Base-by-base conservation (phyloP, 2,888 invertebrate species). In the Watsonalla cultraria region DNA sequence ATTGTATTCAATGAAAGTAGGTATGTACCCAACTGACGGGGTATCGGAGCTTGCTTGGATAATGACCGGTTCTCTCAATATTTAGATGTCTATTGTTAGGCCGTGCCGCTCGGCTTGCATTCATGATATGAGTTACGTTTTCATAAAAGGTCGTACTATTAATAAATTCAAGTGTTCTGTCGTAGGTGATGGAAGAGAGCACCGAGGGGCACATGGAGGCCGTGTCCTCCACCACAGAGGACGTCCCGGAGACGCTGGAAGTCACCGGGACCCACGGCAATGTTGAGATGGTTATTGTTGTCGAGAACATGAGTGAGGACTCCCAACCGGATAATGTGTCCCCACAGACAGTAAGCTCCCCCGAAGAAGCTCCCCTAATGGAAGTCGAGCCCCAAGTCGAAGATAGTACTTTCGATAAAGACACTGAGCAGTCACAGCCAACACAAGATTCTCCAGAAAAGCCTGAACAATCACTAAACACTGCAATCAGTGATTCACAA, bases 161-260 rank as follows among this genome's bases (percentile, higher is more conserved):
- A 80, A 80, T 82, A 80, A 24, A 24, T 24, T 59, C 69, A 74
- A 63, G 58, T 66, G 64, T 72, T 78, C 64, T 78, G 59, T 68
- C 74, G 59, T 81, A 88, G 86, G 78, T 77, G 66, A 89, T 88
- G 89, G 89, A 87, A 65, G 88, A 89, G 65, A 79, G 66, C 62
- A 69, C 87, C 59, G 84, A 84, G 60, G 64, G 72, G 55, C 82
- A 82, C 71, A 85, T 86, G 86, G 89, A 88, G 72, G 85, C 86
- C 59, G 86, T 88, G 56, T 82, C 89, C 42, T 86, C 89, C 34
- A 86, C 86, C 51, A 85, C 85, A 14, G 80, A 76, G 45, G 86
- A 87, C 60, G 73, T 78, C 5, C 77, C 76, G 34, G 82, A 83
- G 57, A 69, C 73, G 42, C 79, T 82, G 66, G 77, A 82, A 65